phyloP scores from a whole-genome alignment of 2,888 invertebrate species.

The Papilio demoleus region DNA sequence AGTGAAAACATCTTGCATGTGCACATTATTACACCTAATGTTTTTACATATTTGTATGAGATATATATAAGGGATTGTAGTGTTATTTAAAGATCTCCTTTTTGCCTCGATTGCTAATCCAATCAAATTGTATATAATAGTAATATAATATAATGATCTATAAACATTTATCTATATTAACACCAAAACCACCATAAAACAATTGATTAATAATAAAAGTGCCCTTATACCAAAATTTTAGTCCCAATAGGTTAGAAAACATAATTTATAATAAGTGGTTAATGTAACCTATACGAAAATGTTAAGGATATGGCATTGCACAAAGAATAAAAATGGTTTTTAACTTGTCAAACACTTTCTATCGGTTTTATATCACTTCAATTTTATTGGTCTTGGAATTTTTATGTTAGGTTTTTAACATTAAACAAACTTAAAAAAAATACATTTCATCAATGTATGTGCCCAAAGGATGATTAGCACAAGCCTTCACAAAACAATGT shows the following conservation, averaged over 20 bases:
- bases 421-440: background rate
- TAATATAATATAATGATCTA: too few species aligned
- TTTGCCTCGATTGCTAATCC: too few species aligned
- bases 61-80: background rate
- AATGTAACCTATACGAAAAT: conserved; percentile 53
- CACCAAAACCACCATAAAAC: background rate
- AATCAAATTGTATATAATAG: too few species aligned
- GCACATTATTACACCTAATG: background rate
- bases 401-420: background rate
- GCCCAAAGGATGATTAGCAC: conserved; percentile 4
- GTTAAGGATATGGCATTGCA: conserved; percentile 72
- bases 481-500: background rate
- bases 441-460: background rate
- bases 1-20: background rate
- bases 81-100: too few species aligned
- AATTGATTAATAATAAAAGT: background rate
- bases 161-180: background rate
- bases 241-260: background rate
- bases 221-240: conserved; percentile 2
- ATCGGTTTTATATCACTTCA: background rate
- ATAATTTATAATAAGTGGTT: background rate
- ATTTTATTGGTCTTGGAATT: background rate
- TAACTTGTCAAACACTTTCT: conserved; percentile 5
- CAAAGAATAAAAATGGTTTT: conserved; percentile 13
- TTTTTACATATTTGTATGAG: too few species aligned